Percentiles rank a stretch among this genome's conserved stretches.
phyloP scores from a whole-genome alignment of 2,113 vertebrate species.

The Zootoca vivipara region DNA sequence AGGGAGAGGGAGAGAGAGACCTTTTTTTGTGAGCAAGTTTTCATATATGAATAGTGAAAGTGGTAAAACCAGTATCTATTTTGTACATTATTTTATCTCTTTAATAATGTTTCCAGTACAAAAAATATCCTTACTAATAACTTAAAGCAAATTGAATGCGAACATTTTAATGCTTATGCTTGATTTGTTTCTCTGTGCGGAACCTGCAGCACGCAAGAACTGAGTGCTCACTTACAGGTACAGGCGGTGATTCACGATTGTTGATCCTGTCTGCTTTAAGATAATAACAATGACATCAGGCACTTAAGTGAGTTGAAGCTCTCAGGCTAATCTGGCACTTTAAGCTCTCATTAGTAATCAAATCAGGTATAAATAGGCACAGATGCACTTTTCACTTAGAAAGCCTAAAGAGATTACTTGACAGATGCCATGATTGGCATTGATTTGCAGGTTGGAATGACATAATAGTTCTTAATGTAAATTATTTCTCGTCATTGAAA shows the following conservation, averaged over 20 bases:
- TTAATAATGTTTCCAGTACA: background rate
- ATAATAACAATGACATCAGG: background rate
- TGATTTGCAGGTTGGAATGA: slow-evolving; percentile 4
- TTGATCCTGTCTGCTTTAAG: background rate
- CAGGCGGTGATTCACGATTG: background rate
- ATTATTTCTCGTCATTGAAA: slow-evolving; percentile 22
- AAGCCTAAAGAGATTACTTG: slow-evolving; percentile 36
- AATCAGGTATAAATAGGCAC: slow-evolving; percentile 56
- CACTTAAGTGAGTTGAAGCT: background rate
- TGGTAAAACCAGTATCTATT: background rate
- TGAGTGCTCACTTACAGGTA: background rate
- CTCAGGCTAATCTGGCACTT: slow-evolving; percentile 32
- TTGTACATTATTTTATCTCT: background rate
- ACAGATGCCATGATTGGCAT: slow-evolving; percentile 37
- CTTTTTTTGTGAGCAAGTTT: background rate
- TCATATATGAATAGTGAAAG: background rate
- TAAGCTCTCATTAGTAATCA: slow-evolving; percentile 45
- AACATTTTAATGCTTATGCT: slow-evolving; percentile 1
- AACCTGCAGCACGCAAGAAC: background rate
- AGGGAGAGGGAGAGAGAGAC: too few relatives aligned
- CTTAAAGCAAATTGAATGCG: background rate
- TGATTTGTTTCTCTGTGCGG: background rate
- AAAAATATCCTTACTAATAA: background rate
- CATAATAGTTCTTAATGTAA: background rate
- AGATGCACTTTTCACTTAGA: slow-evolving; percentile 36